phyloP scores from a whole-genome alignment of 2,888 invertebrate species.

The Pandemis heparana region DNA sequence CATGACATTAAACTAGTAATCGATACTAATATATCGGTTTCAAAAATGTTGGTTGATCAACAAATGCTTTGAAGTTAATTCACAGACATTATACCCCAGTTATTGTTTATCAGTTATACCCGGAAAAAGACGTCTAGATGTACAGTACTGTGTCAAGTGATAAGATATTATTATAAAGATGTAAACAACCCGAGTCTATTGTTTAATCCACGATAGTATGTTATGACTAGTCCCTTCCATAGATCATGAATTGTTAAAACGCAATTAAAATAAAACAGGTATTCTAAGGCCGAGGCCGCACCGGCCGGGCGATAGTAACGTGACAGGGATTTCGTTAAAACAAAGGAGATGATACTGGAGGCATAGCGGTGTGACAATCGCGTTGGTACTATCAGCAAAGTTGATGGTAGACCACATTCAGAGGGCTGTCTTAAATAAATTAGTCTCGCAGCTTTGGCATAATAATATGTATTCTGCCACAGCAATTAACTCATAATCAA shows the following conservation, averaged over 20 bases:
- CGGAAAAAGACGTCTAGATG: not conserved
- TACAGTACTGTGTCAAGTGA: not conserved
- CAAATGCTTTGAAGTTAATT: too few relatives aligned
- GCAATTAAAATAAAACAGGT: slow-evolving; percentile 2
- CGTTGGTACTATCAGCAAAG: too few relatives aligned
- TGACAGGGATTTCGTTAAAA: not conserved
- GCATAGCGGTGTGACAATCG: too few relatives aligned
- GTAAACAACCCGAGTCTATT: not conserved
- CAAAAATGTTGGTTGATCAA: too few relatives aligned
- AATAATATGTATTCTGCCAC: too few relatives aligned
- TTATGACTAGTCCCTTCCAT: not conserved
- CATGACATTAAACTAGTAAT: not conserved
- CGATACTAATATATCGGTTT: too few relatives aligned
- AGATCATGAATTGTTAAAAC: slow-evolving; percentile 4
- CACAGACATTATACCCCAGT: too few relatives aligned
- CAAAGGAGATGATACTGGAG: not conserved
- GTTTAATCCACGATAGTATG: not conserved
- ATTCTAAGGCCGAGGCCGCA: not conserved
- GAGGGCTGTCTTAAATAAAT: too few relatives aligned
- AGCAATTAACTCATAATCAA: too few relatives aligned
- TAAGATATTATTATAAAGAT: not conserved
- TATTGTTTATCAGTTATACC: too few relatives aligned
- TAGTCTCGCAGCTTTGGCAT: too few relatives aligned
- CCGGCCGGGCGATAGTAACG: not conserved
- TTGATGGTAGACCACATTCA: too few relatives aligned